Evolutionary conservation across 2,888 invertebrate species (phyloP).

Genomic region (Synergus gifuensis): DNA sequence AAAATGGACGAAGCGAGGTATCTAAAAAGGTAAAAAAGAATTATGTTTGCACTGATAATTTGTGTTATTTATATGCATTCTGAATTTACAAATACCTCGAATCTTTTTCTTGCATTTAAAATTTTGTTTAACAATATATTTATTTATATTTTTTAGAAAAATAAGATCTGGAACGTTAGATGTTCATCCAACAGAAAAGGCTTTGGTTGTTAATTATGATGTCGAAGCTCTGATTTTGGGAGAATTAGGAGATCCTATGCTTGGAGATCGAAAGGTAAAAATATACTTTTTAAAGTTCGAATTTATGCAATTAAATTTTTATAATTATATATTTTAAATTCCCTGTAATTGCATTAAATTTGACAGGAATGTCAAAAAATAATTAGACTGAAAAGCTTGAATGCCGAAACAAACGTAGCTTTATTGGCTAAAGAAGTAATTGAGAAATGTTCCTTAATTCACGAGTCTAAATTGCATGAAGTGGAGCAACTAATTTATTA

Average conservation of each 20-base stretch:
- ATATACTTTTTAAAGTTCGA: background rate
- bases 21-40: constrained; percentile 17
- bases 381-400: constrained; percentile 89
- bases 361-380: constrained; percentile 88
- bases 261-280: constrained; percentile 88
- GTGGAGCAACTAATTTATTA: constrained; percentile 93
- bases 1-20: constrained; percentile 38
- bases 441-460: constrained; percentile 91
- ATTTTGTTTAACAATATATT: constrained; percentile 44
- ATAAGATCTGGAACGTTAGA: constrained; percentile 89
- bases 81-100: background rate
- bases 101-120: background rate
- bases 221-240: constrained; percentile 91
- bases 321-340: background rate
- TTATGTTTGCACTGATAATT: background rate
- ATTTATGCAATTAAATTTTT: background rate
- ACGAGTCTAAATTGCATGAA: constrained; percentile 88
- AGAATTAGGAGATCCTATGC: constrained; percentile 88
- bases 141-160: constrained; percentile 78
- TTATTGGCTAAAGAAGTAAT: constrained; percentile 90
- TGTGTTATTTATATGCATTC: background rate
- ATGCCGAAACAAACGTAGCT: constrained; percentile 88
- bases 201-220: constrained; percentile 92
- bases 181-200: constrained; percentile 93
- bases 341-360: background rate